Conservation (phyloP, 2,113 vertebrate genomes). For the Strix uralensis region DNA sequence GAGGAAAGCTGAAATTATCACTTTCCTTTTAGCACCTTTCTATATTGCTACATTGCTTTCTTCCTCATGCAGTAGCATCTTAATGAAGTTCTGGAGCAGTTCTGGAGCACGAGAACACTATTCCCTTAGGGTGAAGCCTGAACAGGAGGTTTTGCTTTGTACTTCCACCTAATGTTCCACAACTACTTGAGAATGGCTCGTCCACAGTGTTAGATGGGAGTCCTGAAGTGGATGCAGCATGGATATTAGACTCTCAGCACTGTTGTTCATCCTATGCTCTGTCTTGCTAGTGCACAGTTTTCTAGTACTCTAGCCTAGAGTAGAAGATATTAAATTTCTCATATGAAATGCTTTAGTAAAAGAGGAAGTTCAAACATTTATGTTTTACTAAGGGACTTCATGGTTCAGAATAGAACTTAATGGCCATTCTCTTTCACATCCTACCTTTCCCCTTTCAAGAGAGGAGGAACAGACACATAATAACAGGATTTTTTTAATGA, state of each 20-base stretch:
- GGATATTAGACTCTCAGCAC: accelerated
- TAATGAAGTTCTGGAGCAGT: background rate
- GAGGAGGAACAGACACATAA: background rate
- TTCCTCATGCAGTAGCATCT: background rate
- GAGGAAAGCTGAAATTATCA: background rate
- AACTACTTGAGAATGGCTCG: background rate
- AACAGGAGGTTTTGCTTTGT: background rate
- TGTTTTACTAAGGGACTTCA: background rate
- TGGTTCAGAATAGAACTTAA: background rate
- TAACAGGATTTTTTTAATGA: background rate
- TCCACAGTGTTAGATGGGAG: too few relatives aligned
- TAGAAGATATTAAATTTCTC: accelerated
- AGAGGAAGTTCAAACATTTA: background rate
- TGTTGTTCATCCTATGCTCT: background rate
- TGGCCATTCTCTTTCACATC: background rate
- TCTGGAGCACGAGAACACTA: background rate
- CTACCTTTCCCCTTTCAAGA: background rate
- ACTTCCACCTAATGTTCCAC: background rate
- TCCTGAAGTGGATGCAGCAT: background rate
- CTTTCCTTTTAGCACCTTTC: background rate
- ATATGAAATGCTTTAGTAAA: background rate
- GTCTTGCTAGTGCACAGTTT: too few relatives aligned
- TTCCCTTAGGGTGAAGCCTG: background rate
- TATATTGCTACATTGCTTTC: background rate
- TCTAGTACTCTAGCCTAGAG: background rate